These are phyloP conservation scores for Ephestia elutella DNA, from an alignment of 1,140 invertebrate genomes.

Conservation along the genomic window DNA sequence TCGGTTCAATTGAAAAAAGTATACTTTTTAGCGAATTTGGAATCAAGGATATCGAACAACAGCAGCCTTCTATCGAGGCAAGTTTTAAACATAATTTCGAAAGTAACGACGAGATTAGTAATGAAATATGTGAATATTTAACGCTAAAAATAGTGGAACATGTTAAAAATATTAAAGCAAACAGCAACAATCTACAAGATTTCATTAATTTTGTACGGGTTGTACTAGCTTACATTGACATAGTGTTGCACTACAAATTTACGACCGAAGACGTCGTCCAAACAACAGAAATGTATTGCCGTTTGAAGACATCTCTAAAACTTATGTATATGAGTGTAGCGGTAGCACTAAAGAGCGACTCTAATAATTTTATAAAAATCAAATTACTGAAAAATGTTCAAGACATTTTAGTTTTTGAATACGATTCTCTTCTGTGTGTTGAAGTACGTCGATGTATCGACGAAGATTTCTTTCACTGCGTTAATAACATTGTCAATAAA, in stretches of 20 bases:
- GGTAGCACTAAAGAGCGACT: slow-evolving; percentile 29
- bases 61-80: background rate
- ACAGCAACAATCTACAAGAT: slow-evolving; percentile 24
- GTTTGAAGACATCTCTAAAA: slow-evolving; percentile 28
- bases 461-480: slow-evolving; percentile 42
- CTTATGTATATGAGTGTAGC: slow-evolving; percentile 27
- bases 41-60: slow-evolving; percentile 13
- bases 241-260: slow-evolving; percentile 30
- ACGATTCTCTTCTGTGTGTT: slow-evolving; percentile 27
- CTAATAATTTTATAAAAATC: slow-evolving; percentile 35
- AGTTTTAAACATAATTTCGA: slow-evolving; percentile 23
- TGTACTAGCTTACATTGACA: slow-evolving; percentile 36
- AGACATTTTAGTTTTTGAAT: slow-evolving; percentile 38
- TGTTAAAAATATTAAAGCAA: slow-evolving; percentile 19
- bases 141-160: slow-evolving; percentile 21
- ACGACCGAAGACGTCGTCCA: slow-evolving; percentile 21
- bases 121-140: slow-evolving; percentile 30
- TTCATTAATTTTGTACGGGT: slow-evolving; percentile 35
- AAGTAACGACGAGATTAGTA: slow-evolving; percentile 28
- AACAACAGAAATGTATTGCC: slow-evolving; percentile 19
- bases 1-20: slow-evolving; percentile 41
- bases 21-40: slow-evolving; percentile 59
- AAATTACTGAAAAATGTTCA: slow-evolving; percentile 33
- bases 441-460: slow-evolving; percentile 35
- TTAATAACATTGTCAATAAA: slow-evolving; percentile 42